phyloP scores from a whole-genome alignment of 2,888 invertebrate genomes.

The Amblyteles armatorius region DNA sequence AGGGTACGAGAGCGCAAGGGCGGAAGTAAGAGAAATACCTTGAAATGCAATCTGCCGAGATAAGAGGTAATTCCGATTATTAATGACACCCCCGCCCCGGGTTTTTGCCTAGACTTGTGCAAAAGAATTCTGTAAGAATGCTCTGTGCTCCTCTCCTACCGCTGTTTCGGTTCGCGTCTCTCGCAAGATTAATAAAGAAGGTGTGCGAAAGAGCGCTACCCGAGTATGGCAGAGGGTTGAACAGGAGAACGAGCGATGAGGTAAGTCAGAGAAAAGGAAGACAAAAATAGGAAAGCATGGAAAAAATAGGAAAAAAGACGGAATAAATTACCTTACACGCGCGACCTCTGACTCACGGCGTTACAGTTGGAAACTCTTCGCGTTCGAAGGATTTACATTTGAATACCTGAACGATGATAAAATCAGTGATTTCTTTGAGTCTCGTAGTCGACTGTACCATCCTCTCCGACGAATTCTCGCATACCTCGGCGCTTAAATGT shows the following conservation, averaged over 20 bases:
- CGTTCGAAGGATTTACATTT: slow-evolving; percentile 53
- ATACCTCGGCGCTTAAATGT: background rate
- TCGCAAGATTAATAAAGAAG: slow-evolving; percentile 74
- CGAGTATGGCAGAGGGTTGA: slow-evolving; percentile 14
- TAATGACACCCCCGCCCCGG: slow-evolving; percentile 72
- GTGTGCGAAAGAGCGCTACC: slow-evolving; percentile 18
- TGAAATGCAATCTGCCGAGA: slow-evolving; percentile 70
- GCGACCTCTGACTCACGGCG: background rate
- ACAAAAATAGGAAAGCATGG: background rate
- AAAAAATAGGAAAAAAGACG: background rate
- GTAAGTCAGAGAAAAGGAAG: background rate
- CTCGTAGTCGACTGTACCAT: slow-evolving; percentile 12
- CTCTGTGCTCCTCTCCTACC: slow-evolving; percentile 33
- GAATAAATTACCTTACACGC: slow-evolving; percentile 57
- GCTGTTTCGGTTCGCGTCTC: slow-evolving; percentile 71
- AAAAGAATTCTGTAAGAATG: slow-evolving; percentile 74
- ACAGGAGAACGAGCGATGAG: slow-evolving; percentile 3
- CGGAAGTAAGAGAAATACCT: slow-evolving; percentile 57
- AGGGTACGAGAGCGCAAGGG: slow-evolving; percentile 26
- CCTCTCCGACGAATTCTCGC: background rate
- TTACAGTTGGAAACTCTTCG: slow-evolving; percentile 49
- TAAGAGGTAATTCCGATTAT: slow-evolving; percentile 77
- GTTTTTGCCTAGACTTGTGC: slow-evolving; percentile 31
- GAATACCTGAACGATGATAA: slow-evolving; percentile 50
- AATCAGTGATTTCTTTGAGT: slow-evolving; percentile 50